Evolutionary conservation across 2,113 vertebrate species (phyloP).

Genomic region (Poeciliopsis prolifica): DNA sequence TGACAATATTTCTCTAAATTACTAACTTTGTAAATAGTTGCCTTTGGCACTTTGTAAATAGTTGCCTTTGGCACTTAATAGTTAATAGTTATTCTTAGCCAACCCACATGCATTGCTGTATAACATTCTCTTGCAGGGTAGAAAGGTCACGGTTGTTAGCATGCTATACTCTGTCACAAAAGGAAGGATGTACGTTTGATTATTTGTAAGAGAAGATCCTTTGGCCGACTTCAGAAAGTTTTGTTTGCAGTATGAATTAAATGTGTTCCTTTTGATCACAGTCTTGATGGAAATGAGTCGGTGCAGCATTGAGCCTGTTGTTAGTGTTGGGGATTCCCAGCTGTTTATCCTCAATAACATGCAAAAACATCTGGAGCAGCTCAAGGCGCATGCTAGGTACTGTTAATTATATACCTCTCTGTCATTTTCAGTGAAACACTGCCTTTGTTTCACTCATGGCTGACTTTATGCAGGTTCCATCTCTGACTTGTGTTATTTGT

Average conservation of each 20-base stretch:
- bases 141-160: no score
- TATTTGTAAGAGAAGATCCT: neutral
- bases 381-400: slow-evolving; percentile 10
- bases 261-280: neutral
- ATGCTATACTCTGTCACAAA: neutral
- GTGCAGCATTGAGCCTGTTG: slow-evolving; percentile 17
- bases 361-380: slow-evolving; percentile 52
- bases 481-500: neutral
- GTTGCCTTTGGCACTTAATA: no score
- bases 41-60: no score
- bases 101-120: no score
- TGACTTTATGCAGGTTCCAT: neutral
- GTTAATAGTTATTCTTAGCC: no score
- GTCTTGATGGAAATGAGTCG: slow-evolving; percentile 38
- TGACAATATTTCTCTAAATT: no score
- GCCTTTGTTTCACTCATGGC: slow-evolving; percentile 1
- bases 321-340: slow-evolving; percentile 14
- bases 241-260: neutral
- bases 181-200: neutral
- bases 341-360: slow-evolving; percentile 40
- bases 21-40: no score
- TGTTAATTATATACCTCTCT: slow-evolving; percentile 20
- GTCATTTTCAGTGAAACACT: slow-evolving; percentile 18
- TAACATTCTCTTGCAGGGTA: no score
- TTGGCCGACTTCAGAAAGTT: neutral